These are phyloP conservation scores for Helleia helle DNA, from an alignment of 2,888 invertebrate genomes.

Conservation along the genomic window DNA sequence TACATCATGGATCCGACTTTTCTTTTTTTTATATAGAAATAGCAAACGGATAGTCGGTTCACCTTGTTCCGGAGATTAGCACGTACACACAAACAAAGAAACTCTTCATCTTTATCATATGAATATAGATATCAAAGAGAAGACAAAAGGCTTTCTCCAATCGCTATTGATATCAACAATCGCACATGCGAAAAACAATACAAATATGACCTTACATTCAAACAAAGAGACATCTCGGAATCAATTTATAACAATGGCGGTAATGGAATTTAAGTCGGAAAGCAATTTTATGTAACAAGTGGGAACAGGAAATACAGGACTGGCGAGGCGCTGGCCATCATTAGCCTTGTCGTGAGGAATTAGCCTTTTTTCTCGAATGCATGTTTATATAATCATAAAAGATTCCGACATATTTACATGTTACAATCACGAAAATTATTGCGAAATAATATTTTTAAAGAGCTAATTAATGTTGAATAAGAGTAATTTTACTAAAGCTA, in stretches of 20 bases:
- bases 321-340: constrained; percentile 38
- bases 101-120: too few species aligned
- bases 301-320: constrained; percentile 64
- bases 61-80: too few species aligned
- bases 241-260: constrained; percentile 45
- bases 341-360: constrained; percentile 39
- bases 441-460: too few species aligned
- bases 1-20: too few species aligned
- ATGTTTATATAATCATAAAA: constrained; percentile 10
- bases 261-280: constrained; percentile 44
- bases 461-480: too few species aligned
- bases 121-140: too few species aligned
- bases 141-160: neutral
- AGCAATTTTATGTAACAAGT: constrained; percentile 50
- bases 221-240: constrained; percentile 51
- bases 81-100: too few species aligned
- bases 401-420: neutral
- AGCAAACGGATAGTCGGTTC: too few species aligned
- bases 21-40: too few species aligned
- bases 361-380: constrained; percentile 31
- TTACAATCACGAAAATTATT: too few species aligned
- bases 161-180: neutral
- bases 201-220: constrained; percentile 29
- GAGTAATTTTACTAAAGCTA: too few species aligned
- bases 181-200: constrained; percentile 1